Evolutionary conservation across 2,797 vertebrate species (phyloP).

Genomic region (Megaceryle alcyon): DNA sequence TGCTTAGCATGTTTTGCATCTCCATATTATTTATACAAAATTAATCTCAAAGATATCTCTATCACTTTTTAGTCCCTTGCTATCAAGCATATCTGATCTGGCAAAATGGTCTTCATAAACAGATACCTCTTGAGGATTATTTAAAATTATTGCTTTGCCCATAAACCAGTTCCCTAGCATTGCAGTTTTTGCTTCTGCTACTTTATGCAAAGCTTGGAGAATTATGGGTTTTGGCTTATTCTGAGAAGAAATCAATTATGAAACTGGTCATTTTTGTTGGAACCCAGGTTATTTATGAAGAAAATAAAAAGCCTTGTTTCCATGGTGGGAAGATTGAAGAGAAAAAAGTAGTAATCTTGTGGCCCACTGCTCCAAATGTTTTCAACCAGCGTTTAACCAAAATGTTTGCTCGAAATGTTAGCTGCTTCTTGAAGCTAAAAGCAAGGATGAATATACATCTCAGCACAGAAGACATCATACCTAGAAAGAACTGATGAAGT

Average conservation of each 20-base stretch:
- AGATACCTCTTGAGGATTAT: not conserved
- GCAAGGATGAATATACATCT: not conserved
- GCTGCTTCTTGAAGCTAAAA: not conserved
- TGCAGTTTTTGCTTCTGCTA: not conserved
- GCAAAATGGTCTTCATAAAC: not conserved
- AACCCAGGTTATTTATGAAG: not conserved
- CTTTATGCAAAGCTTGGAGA: not conserved
- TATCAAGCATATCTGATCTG: not conserved
- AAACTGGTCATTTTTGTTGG: not conserved
- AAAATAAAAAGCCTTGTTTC: not conserved
- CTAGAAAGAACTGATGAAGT: not conserved
- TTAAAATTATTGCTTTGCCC: not conserved
- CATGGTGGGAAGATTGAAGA: not conserved
- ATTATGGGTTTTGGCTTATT: not conserved
- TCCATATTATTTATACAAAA: conserved; percentile 7
- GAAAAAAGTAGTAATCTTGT: not conserved
- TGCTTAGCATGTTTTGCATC: conserved; percentile 29
- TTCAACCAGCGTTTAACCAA: not conserved
- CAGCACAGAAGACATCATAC: not conserved
- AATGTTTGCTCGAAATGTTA: not conserved
- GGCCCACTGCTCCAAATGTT: not conserved
- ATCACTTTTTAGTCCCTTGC: not conserved
- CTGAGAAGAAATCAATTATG: not conserved
- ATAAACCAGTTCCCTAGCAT: not conserved
- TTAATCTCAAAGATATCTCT: conserved; percentile 8